These are phyloP conservation scores for Coryphaenoides rupestris DNA, from an alignment of 2,113 vertebrate genomes.

Conservation along the genomic window DNA sequence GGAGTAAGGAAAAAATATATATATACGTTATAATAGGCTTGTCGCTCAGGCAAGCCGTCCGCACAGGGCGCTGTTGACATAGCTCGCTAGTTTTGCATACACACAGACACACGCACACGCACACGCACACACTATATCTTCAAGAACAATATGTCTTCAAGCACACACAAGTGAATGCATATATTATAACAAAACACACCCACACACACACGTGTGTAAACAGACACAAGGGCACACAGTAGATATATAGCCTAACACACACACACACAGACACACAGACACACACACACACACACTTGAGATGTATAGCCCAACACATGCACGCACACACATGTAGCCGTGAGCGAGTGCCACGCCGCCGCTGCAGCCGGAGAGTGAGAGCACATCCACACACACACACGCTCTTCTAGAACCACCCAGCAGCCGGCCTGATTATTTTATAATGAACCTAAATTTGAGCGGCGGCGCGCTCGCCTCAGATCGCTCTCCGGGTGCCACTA, in stretches of 20 bases:
- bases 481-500: conserved; percentile 44
- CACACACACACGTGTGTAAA: conserved; percentile 1
- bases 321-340: not conserved
- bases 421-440: conserved; percentile 66
- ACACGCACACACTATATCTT: conserved; percentile 12
- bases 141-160: too few relatives aligned
- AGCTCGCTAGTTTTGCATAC: conserved; percentile 59
- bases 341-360: not conserved
- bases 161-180: too few relatives aligned
- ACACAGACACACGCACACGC: not conserved
- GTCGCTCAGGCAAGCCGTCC: conserved; percentile 58
- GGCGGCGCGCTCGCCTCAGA: conserved; percentile 52
- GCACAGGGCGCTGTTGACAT: conserved; percentile 51
- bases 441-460: conserved; percentile 67
- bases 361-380: not conserved
- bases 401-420: conserved; percentile 47
- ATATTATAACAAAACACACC: too few relatives aligned
- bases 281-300: conserved; percentile 9
- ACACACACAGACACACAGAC: conserved; percentile 7
- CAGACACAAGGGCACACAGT: too few relatives aligned
- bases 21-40: conserved; percentile 25
- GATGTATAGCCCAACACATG: conserved; percentile 1
- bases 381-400: conserved; percentile 26
- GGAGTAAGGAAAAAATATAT: not conserved
- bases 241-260: too few relatives aligned